These are phyloP conservation scores for Wasmannia auropunctata DNA, from an alignment of 1,140 invertebrate species.

Conservation along the genomic window DNA sequence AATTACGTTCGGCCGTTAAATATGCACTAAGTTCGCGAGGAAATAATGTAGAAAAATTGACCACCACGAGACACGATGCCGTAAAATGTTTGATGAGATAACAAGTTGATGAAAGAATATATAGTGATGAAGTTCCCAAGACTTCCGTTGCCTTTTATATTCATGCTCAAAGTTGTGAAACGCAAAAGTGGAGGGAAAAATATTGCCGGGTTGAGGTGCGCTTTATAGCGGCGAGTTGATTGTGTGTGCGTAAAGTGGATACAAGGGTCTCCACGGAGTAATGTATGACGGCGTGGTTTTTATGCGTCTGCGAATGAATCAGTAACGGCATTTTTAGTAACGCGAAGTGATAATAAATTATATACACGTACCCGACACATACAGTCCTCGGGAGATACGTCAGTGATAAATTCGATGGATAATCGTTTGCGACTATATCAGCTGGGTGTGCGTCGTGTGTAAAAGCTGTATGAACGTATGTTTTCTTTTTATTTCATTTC, in stretches of 20 bases:
- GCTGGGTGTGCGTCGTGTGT: not conserved
- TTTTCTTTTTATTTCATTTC: conserved; percentile 23
- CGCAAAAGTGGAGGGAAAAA: conserved; percentile 22
- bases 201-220: conserved; percentile 14
- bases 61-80: not conserved
- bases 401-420: conserved; percentile 70
- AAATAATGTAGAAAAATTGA: conserved; percentile 32
- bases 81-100: conserved; percentile 30
- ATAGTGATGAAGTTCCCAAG: conserved; percentile 51
- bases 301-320: conserved; percentile 72
- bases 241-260: conserved; percentile 58
- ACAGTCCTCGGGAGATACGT: conserved; percentile 50
- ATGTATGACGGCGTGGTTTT: conserved; percentile 71
- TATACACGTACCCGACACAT: conserved; percentile 37
- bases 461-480: conserved; percentile 1
- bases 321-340: conserved; percentile 73
- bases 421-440: conserved; percentile 56
- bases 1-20: not conserved
- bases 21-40: not conserved
- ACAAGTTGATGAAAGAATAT: conserved; percentile 31
- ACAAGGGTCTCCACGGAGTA: conserved; percentile 55
- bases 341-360: conserved; percentile 73
- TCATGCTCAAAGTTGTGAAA: conserved; percentile 1
- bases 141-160: conserved; percentile 32
- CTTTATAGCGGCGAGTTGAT: conserved; percentile 43